Conservation (phyloP, 2,797 vertebrate species). For the Arvicola amphibius region DNA sequence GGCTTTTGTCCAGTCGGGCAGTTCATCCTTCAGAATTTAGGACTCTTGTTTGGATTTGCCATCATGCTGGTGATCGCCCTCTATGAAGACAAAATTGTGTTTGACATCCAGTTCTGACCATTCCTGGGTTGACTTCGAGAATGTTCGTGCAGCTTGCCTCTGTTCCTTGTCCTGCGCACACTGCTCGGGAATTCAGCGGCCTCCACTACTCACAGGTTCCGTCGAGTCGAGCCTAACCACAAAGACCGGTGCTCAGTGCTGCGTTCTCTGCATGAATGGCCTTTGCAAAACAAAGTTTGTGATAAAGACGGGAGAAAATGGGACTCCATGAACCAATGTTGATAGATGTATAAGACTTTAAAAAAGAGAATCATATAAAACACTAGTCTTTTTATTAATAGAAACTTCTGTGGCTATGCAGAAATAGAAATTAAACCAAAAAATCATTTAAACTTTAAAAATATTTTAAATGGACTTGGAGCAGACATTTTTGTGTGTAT, state of each 20-base stretch:
- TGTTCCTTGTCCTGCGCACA: slow-evolving; percentile 81
- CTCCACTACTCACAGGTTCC: slow-evolving; percentile 81
- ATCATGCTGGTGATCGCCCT: slow-evolving; percentile 99
- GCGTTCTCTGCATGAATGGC: slow-evolving; percentile 35
- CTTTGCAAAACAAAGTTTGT: slow-evolving; percentile 60
- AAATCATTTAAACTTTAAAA: slow-evolving; percentile 80
- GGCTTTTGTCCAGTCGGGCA: slow-evolving; percentile 96
- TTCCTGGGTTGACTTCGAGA: slow-evolving; percentile 73
- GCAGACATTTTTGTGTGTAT: slow-evolving; percentile 69
- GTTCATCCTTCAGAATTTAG: slow-evolving; percentile 97
- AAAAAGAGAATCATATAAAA: slow-evolving; percentile 79
- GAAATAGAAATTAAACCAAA: slow-evolving; percentile 83
- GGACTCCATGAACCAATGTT: slow-evolving; percentile 67
- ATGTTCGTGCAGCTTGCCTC: slow-evolving; percentile 81
- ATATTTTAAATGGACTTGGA: slow-evolving; percentile 77
- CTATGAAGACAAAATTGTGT: slow-evolving; percentile 96
- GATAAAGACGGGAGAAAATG: slow-evolving; percentile 66
- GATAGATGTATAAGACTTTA: slow-evolving; percentile 67
- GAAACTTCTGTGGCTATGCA: slow-evolving; percentile 81
- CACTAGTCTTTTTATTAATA: slow-evolving; percentile 81
- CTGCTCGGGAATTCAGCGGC: slow-evolving; percentile 82
- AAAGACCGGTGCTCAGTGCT: slow-evolving; percentile 75
- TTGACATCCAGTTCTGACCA: slow-evolving; percentile 94
- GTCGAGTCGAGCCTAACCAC: slow-evolving; percentile 54
- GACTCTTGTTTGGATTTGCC: slow-evolving; percentile 95